Evolutionary conservation across 2,888 invertebrate genomes (phyloP).

Genomic region (Volucella bombylans): DNA sequence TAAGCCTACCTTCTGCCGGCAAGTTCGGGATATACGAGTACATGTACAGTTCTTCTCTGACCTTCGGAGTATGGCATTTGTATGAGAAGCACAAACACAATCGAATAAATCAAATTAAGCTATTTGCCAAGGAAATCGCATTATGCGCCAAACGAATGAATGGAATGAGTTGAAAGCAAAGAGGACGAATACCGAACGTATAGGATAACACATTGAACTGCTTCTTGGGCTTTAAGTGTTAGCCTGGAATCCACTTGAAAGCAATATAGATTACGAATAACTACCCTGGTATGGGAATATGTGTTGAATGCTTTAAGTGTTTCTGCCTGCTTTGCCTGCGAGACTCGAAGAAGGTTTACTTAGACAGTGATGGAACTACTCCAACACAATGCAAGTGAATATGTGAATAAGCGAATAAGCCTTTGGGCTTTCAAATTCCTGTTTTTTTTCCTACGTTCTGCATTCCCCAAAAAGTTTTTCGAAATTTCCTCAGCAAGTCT

Average conservation of each 20-base stretch:
- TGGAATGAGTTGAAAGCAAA: constrained; percentile 28
- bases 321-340: constrained; percentile 52
- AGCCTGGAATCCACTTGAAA: constrained; percentile 47
- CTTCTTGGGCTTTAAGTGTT: constrained; percentile 23
- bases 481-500: not conserved
- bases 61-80: constrained; percentile 57
- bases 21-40: not conserved
- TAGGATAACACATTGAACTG: constrained; percentile 47
- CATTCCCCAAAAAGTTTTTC: constrained; percentile 41
- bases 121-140: constrained; percentile 69
- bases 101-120: constrained; percentile 74
- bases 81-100: constrained; percentile 69
- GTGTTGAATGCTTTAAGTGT: constrained; percentile 32
- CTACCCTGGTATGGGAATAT: constrained; percentile 9
- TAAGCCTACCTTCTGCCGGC: constrained; percentile 28
- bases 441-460: constrained; percentile 24
- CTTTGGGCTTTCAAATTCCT: not conserved
- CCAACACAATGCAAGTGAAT: constrained; percentile 10
- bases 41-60: constrained; percentile 36
- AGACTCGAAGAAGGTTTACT: not conserved
- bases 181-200: not conserved
- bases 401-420: not conserved
- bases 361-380: not conserved
- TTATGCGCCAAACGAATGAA: constrained; percentile 58
- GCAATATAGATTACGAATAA: constrained; percentile 12